These are phyloP conservation scores for Limnephilus auricula DNA, from an alignment of 2,888 invertebrate species.

Conservation along the genomic window DNA sequence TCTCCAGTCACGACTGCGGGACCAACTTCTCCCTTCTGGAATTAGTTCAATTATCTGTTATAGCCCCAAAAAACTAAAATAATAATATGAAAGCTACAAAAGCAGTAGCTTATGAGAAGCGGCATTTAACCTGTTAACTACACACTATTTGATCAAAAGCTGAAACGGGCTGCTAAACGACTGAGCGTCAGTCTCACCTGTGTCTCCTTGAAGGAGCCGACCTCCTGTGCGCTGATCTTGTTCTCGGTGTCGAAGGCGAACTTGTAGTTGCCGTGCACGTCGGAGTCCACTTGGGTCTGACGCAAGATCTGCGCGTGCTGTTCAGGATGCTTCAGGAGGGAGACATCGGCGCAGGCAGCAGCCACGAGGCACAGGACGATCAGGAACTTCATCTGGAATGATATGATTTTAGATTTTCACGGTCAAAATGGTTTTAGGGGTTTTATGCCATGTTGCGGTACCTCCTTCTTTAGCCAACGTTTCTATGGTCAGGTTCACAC, in stretches of 20 bases:
- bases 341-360: conserved; percentile 28
- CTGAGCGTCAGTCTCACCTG: background rate
- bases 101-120: too few relatives aligned
- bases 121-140: too few relatives aligned
- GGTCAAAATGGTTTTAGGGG: too few relatives aligned
- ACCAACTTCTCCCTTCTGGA: background rate
- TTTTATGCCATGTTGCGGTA: too few relatives aligned
- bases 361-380: conserved; percentile 37
- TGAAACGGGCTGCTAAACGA: too few relatives aligned
- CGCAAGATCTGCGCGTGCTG: conserved; percentile 72
- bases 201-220: conserved; percentile 76
- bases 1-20: background rate
- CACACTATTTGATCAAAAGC: too few relatives aligned
- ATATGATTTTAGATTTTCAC: too few relatives aligned
- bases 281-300: conserved; percentile 74
- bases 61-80: too few relatives aligned
- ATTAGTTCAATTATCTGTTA: background rate
- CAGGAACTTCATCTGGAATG: conserved; percentile 53
- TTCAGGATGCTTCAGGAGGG: conserved; percentile 20
- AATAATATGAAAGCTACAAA: too few relatives aligned
- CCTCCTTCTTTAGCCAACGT: too few relatives aligned
- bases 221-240: conserved; percentile 79
- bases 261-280: conserved; percentile 79
- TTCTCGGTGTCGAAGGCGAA: conserved; percentile 81
- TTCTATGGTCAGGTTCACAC: too few relatives aligned